Base-by-base conservation (phyloP, 2,888 invertebrate genomes). In the Octonoba sinensis region DNA sequence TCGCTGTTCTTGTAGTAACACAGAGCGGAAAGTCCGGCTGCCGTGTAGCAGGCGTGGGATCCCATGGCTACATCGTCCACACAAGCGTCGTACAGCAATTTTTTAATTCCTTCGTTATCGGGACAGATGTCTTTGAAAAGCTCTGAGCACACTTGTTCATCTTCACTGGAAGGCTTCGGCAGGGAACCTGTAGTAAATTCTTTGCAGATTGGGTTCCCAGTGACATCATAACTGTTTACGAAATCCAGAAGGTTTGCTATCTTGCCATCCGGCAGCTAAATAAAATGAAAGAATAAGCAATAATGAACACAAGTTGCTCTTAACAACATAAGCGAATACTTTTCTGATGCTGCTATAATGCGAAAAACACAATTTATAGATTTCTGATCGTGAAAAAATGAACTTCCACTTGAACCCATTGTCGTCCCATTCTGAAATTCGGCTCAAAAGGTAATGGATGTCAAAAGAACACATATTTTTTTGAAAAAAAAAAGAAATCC, bases 201-300 rank as follows among this genome's bases (percentile, higher is more conserved):
- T 49, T 74, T 49, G 67, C 82, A 82, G 6, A 72, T 56, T 3
- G 60, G 44, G 18, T 76, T 71, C 12, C 72, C 82, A 57, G 82
- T 72, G 44, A 82, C 56, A 67, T 82, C 76, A 18, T 67, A 82
- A 22, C 24, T 67, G 3, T 16, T 56, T 3, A 70, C 54, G 22
- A 76, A 76, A 13, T 82, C 67, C 36, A 56, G 12, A 22, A 56
- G 18, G 56, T 56, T 47, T 6, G 54, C 16, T 49, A 11, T 47
- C 12, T 67, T 76, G 22, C 76, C 76, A 46, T 71, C 51, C 6
- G 82, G 82, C 15, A 82, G 18, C 82, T 82, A 46, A 20, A 56
- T 67, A 51, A 54, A 60, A 6, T 6, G 15, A 18, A 8, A 51
- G 3, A 15, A 18, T 51, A n/a, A 47, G 11, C 11, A 47, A 47